Evolutionary conservation across 1,140 invertebrate species (phyloP).

Genomic region (Scaptodrosophila lebanonensis): DNA sequence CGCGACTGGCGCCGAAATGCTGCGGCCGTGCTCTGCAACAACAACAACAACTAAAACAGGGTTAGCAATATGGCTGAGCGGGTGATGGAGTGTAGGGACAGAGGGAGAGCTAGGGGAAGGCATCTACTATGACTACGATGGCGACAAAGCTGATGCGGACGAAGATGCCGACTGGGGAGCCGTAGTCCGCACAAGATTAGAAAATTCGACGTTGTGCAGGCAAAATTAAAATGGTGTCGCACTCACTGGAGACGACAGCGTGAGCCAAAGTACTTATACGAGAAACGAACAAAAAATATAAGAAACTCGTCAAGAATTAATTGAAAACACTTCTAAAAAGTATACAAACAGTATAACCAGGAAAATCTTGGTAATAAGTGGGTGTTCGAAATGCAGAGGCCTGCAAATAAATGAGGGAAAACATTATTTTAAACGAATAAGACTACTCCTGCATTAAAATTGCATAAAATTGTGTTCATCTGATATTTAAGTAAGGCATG

Average conservation of each 20-base stretch:
- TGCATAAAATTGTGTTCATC: too few species aligned
- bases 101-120: background rate
- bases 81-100: background rate
- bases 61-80: slow-evolving; percentile 13
- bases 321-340: too few species aligned
- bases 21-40: slow-evolving; percentile 64
- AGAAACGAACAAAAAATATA: background rate
- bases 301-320: too few species aligned
- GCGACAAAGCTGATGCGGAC: slow-evolving; percentile 20
- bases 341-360: too few species aligned
- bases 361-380: too few species aligned
- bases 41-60: slow-evolving; percentile 38
- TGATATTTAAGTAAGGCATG: too few species aligned
- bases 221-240: slow-evolving; percentile 68
- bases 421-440: too few species aligned
- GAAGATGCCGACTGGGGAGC: slow-evolving; percentile 64
- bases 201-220: slow-evolving; percentile 74
- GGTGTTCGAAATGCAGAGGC: too few species aligned
- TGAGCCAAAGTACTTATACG: background rate
- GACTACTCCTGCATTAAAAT: too few species aligned
- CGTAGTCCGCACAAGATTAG: slow-evolving; percentile 75
- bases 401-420: too few species aligned
- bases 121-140: background rate
- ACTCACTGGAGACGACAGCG: too few species aligned
- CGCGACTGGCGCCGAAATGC: slow-evolving; percentile 59